Evolutionary conservation across 2,888 invertebrate genomes (phyloP).

Genomic region (Apamea monoglypha): DNA sequence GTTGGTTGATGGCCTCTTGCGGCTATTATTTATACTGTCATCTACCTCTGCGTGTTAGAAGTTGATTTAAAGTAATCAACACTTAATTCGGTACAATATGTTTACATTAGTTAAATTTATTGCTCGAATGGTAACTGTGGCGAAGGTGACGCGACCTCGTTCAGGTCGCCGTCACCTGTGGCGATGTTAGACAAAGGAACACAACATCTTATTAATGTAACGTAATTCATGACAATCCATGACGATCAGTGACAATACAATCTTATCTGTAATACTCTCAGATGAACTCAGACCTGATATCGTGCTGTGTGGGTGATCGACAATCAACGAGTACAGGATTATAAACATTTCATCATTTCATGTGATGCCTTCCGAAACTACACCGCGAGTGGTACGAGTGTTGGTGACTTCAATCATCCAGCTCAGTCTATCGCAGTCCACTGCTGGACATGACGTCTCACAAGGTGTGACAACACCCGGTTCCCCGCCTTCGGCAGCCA

Average conservation of each 20-base stretch:
- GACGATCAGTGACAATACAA: not conserved
- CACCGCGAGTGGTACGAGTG: not conserved
- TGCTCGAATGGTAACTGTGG: not conserved
- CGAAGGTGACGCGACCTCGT: not conserved
- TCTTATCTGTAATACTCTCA: constrained; percentile 1
- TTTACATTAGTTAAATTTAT: not conserved
- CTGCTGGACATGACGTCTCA: not conserved
- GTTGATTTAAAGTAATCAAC: constrained; percentile 1
- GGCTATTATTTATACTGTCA: constrained; percentile 12
- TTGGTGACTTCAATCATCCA: not conserved
- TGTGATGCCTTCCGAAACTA: not conserved
- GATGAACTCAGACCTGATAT: constrained; percentile 7
- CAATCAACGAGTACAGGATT: not conserved
- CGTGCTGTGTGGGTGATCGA: constrained; percentile 14
- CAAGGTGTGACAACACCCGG: not conserved
- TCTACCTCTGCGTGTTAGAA: constrained; percentile 11
- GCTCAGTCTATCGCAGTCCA: not conserved
- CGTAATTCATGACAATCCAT: not conserved
- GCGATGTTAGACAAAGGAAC: not conserved
- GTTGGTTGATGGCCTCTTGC: not conserved
- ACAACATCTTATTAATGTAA: not conserved
- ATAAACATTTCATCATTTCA: not conserved
- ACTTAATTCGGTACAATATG: not conserved
- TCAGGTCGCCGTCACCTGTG: too few relatives aligned
- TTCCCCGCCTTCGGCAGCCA: too few relatives aligned